Conservation (phyloP, 2,797 vertebrate species). For the Platalea minor region DNA sequence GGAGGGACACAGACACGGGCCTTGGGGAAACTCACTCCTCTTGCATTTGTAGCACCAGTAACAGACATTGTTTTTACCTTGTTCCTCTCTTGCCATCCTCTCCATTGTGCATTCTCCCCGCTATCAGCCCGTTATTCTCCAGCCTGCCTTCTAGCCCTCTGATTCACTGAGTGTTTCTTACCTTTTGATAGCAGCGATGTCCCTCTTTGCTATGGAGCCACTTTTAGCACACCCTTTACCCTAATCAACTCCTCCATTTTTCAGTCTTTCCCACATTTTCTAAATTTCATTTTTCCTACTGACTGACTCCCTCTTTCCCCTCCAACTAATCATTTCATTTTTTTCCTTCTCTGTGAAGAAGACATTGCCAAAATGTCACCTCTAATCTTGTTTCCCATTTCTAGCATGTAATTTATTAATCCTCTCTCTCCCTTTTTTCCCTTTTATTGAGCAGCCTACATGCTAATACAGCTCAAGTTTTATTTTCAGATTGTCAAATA, state of each 20-base stretch:
- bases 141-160: not conserved
- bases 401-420: conserved; percentile 68
- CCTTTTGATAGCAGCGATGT: not conserved
- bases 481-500: conserved; percentile 79
- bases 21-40: not conserved
- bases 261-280: not conserved
- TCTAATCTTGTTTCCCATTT: conserved; percentile 68
- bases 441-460: conserved; percentile 64
- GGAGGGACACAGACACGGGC: fast-evolving
- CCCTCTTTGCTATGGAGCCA: not conserved
- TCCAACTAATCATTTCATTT: conserved; percentile 40
- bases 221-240: not conserved
- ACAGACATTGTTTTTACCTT: not conserved
- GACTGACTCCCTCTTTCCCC: conserved; percentile 52
- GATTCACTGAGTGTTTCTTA: not conserved
- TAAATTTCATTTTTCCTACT: conserved; percentile 35
- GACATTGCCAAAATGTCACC: conserved; percentile 66
- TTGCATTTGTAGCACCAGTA: not conserved
- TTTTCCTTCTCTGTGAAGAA: conserved; percentile 48
- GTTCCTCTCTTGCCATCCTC: not conserved
- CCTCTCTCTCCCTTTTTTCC: conserved; percentile 1
- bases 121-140: not conserved
- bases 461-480: conserved; percentile 60
- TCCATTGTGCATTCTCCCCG: not conserved
- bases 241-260: conserved; percentile 38